Evolutionary conservation across 2,888 invertebrate species (phyloP).

Genomic region (Ectropis crepuscularia): DNA sequence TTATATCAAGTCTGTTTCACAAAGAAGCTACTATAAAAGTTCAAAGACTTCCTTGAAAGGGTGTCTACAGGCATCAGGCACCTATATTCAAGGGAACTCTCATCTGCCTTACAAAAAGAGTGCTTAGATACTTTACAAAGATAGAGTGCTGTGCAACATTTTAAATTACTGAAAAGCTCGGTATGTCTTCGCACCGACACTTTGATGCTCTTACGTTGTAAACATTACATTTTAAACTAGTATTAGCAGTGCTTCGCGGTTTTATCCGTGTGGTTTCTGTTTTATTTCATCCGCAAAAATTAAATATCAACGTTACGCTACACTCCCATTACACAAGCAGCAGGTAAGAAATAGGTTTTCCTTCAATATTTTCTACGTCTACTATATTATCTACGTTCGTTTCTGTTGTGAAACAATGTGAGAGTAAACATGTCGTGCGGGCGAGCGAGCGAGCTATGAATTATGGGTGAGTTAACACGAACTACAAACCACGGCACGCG

Average conservation of each 20-base stretch:
- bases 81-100: slow-evolving; percentile 16
- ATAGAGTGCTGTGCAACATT: background rate
- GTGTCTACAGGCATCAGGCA: slow-evolving; percentile 8
- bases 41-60: slow-evolving; percentile 20
- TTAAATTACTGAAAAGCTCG: background rate
- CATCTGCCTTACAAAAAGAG: slow-evolving; percentile 7
- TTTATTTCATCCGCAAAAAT: too few relatives aligned
- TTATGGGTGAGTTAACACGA: slow-evolving; percentile 48
- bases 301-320: too few relatives aligned
- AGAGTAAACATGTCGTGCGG: slow-evolving; percentile 47
- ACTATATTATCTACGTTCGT: too few relatives aligned
- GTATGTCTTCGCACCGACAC: too few relatives aligned
- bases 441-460: slow-evolving; percentile 49
- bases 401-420: slow-evolving; percentile 34
- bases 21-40: slow-evolving; percentile 18
- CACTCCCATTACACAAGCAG: background rate
- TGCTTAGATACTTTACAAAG: slow-evolving; percentile 7
- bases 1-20: slow-evolving; percentile 6
- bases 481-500: slow-evolving; percentile 43
- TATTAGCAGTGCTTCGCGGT: too few relatives aligned
- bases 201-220: too few relatives aligned
- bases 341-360: slow-evolving; percentile 16
- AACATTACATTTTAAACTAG: too few relatives aligned
- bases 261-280: too few relatives aligned
- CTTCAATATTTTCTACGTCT: slow-evolving; percentile 23